Percentiles rank a stretch among this genome's conserved stretches.
These are phyloP conservation scores for Gymnopithys bicolor DNA, from an alignment of 2,797 vertebrate species.

Conservation along the genomic window DNA sequence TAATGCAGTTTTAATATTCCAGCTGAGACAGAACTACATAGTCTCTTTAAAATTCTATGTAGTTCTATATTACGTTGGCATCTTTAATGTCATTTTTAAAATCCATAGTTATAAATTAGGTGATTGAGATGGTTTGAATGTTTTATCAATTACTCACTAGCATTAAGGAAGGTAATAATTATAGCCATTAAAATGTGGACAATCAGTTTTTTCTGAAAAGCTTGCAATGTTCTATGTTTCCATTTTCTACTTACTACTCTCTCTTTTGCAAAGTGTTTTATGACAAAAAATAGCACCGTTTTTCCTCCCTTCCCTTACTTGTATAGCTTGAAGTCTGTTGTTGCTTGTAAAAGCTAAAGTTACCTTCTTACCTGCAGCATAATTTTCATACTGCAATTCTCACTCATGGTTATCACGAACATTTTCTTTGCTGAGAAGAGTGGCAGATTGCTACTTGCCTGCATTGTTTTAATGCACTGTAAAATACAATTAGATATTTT, in stretches of 20 bases:
- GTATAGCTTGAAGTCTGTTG: neutral
- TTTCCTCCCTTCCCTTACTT: neutral
- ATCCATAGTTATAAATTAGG: neutral
- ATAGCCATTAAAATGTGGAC: neutral
- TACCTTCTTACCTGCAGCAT: neutral
- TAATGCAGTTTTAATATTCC: neutral
- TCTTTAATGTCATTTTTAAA: neutral
- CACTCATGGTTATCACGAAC: neutral
- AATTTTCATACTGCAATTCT: neutral
- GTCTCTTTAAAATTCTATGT: neutral
- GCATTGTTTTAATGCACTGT: neutral
- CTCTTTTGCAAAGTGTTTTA: neutral
- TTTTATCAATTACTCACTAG: neutral
- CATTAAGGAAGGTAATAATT: neutral
- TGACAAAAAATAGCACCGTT: neutral
- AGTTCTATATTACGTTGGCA: neutral
- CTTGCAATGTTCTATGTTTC: neutral
- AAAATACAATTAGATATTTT: neutral
- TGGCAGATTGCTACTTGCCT: neutral
- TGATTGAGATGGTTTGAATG: neutral
- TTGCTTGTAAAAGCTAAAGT: neutral
- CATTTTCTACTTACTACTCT: neutral
- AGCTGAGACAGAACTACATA: neutral
- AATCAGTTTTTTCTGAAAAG: neutral
- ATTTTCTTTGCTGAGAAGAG: neutral